These are phyloP conservation scores for Mus spicilegus DNA, from an alignment of 2,113 vertebrate genomes.

Conservation along the genomic window DNA sequence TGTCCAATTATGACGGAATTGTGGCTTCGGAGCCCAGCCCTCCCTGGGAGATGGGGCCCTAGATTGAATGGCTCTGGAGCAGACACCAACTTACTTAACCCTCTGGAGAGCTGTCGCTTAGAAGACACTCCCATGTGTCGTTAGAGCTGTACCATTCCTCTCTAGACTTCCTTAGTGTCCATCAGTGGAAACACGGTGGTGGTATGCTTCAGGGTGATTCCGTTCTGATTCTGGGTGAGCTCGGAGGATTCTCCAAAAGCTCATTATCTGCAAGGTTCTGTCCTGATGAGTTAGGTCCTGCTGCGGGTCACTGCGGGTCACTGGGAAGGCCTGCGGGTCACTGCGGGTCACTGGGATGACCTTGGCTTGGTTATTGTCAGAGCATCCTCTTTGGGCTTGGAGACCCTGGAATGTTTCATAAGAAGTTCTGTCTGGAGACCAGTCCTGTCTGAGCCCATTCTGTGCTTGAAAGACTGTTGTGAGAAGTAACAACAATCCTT, in stretches of 20 bases:
- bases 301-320: neutral
- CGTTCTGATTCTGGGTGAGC: neutral
- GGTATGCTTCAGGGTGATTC: accelerated
- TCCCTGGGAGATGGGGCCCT: neutral
- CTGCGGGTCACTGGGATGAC: neutral
- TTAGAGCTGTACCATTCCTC: neutral
- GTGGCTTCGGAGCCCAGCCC: neutral
- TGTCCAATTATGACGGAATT: neutral
- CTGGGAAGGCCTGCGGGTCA: neutral
- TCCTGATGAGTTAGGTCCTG: neutral
- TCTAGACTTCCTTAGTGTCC: neutral
- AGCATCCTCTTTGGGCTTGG: neutral
- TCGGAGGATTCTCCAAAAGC: neutral
- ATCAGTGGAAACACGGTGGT: neutral
- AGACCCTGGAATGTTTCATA: neutral
- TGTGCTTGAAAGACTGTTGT: neutral
- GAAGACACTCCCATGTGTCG: neutral
- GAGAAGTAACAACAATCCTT: neutral
- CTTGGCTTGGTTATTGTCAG: neutral
- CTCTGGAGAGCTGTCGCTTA: neutral
- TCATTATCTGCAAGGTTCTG: neutral
- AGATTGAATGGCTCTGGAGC: neutral
- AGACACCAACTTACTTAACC: neutral
- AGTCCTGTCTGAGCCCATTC: neutral
- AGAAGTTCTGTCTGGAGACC: neutral